Base-by-base conservation (phyloP, 2,888 invertebrate genomes). In the Halocaridina rubra region DNA sequence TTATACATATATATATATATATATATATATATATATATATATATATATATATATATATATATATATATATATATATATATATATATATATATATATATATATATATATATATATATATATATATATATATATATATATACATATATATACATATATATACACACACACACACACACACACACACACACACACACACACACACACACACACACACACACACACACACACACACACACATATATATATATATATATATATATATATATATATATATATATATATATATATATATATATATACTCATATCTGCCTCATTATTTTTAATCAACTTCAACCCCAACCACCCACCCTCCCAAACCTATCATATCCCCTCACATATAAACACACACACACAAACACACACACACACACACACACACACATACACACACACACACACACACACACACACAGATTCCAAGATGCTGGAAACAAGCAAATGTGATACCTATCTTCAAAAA, bases 181-280 rank as follows among this genome's bases (percentile, higher is more conserved):
- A 53, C 3, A 53, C 3, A 53, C 3, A 53, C 3, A 53, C 3
- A 53, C 3, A 53, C 4, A 53, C 4, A 53, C 4, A 53, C 4
- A 2, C 3, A 64, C 3, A 64, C 22, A 64, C 3, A 64, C 3
- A 64, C 3, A 64, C 3, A 64, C 3, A 64, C 3, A 64, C 3
- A 64, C 3, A 64, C 2, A 64, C 22, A 64, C 22, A 64, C 22
- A 64, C 22, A 64, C 22, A 64, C 22, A 64, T 64, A 64, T 64
- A 64, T 64, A 64, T 64, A 64, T 64, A 64, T 64, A 64, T 64
- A 64, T 64, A 64, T 64, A 64, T 64, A 64, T 64, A 64, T 64
- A 64, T 64, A 22, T 64, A 5, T 64, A 5, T 64, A 5, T 64
- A 13, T 64, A 13, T 64, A 13, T 64, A 13, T 64, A 13, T 64